Evolutionary conservation across 1,140 invertebrate genomes (phyloP).

Genomic region (Hypothenemus hampei): DNA sequence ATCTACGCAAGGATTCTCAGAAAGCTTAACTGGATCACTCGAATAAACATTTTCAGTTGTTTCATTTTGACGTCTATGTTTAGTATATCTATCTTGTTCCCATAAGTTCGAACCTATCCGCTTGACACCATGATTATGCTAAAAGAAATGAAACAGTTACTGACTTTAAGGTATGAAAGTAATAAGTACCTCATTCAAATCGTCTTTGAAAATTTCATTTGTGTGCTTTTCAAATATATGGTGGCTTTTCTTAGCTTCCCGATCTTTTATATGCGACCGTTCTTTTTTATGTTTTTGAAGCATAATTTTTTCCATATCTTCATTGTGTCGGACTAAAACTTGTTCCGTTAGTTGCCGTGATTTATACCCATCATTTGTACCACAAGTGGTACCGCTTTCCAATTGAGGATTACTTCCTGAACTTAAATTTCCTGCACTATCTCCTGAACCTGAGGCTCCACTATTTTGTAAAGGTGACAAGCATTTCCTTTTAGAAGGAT

Average conservation of each 20-base stretch:
- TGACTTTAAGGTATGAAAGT: background rate
- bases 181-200: conserved; percentile 30
- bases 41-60: conserved; percentile 25
- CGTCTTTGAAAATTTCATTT: conserved; percentile 15
- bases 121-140: conserved; percentile 50
- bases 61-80: conserved; percentile 46
- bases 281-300: conserved; percentile 63
- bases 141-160: conserved; percentile 5
- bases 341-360: conserved; percentile 59
- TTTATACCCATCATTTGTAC: conserved; percentile 47
- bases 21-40: too few relatives aligned
- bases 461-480: conserved; percentile 49
- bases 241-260: conserved; percentile 42
- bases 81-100: conserved; percentile 53
- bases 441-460: conserved; percentile 51
- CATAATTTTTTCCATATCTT: conserved; percentile 74
- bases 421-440: conserved; percentile 56
- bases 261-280: conserved; percentile 51
- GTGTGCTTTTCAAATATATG: conserved; percentile 35
- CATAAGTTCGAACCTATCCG: conserved; percentile 53
- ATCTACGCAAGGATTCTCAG: too few relatives aligned
- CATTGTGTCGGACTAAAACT: conserved; percentile 62
- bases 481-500: conserved; percentile 42
- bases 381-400: conserved; percentile 50
- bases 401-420: conserved; percentile 48